A percentile compares a stretch with the other conserved stretches of the same genome.
Evolutionary conservation across 2,113 vertebrate species (phyloP).

Genomic region (Chaetura pelagica): DNA sequence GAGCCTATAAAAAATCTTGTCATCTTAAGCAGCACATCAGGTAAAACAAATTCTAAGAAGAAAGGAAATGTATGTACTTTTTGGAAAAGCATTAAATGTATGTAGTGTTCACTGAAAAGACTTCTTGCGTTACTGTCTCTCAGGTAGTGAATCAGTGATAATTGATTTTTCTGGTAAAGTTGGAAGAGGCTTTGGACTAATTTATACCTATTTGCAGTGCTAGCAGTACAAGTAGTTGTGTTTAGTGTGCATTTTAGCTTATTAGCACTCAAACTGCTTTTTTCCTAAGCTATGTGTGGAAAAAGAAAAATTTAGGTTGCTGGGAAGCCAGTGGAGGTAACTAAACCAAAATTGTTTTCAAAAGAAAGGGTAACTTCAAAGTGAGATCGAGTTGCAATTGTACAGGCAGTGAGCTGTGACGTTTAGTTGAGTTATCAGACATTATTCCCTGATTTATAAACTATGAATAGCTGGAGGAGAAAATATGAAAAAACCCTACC

Average conservation of each 20-base stretch:
- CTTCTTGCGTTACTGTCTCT: neutral
- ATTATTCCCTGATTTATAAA: neutral
- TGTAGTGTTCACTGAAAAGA: neutral
- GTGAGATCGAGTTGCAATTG: neutral
- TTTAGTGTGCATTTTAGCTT: neutral
- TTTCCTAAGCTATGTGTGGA: neutral
- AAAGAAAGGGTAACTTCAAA: neutral
- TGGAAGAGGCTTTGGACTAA: neutral
- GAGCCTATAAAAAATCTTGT: conserved; percentile 98
- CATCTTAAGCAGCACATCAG: conserved; percentile 98
- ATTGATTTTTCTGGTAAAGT: neutral
- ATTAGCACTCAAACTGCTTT: neutral
- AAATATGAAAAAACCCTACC: neutral
- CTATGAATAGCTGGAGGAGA: neutral
- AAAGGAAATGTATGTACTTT: neutral
- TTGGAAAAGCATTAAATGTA: neutral
- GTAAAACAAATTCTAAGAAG: conserved; percentile 69
- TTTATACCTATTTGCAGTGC: neutral
- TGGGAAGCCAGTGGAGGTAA: neutral
- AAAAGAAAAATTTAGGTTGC: neutral
- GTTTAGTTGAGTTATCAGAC: neutral
- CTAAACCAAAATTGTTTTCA: neutral
- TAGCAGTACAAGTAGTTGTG: neutral
- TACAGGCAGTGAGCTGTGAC: neutral
- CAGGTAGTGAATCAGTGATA: neutral